Conservation (phyloP, 2,888 invertebrate genomes). For the Spialia ferax region DNA sequence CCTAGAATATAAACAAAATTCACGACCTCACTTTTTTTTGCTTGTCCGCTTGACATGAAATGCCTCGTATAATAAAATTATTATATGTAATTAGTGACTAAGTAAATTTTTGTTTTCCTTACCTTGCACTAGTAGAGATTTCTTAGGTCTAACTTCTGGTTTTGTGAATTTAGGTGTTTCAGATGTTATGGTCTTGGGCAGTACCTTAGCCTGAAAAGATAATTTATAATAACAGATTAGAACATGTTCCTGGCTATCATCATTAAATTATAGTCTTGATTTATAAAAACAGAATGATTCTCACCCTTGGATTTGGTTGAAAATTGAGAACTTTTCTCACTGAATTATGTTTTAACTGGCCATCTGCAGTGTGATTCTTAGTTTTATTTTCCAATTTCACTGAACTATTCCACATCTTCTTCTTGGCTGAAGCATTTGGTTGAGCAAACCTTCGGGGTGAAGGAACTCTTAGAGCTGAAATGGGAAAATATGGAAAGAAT, state of each 20-base stretch:
- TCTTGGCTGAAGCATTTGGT: constrained; percentile 55
- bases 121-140: constrained; percentile 63
- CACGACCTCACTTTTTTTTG: no score
- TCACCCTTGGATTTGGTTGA: constrained; percentile 62
- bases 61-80: no score
- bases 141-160: constrained; percentile 64
- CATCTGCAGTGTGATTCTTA: constrained; percentile 64
- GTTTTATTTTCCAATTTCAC: constrained; percentile 69
- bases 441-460: constrained; percentile 55
- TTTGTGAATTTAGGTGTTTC: constrained; percentile 65
- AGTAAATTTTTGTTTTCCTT: constrained; percentile 37
- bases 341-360: constrained; percentile 61
- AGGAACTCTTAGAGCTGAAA: constrained; percentile 61
- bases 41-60: no score
- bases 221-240: no score
- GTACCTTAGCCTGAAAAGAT: constrained; percentile 56
- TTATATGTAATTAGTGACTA: no score
- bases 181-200: constrained; percentile 54
- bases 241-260: no score
- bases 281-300: no score
- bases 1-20: no score
- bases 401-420: constrained; percentile 76
- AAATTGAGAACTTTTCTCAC: constrained; percentile 76
- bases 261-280: no score
- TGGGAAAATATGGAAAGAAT: neutral